Evolutionary conservation across 2,888 invertebrate genomes (phyloP).

Genomic region (Biston stratarius): DNA sequence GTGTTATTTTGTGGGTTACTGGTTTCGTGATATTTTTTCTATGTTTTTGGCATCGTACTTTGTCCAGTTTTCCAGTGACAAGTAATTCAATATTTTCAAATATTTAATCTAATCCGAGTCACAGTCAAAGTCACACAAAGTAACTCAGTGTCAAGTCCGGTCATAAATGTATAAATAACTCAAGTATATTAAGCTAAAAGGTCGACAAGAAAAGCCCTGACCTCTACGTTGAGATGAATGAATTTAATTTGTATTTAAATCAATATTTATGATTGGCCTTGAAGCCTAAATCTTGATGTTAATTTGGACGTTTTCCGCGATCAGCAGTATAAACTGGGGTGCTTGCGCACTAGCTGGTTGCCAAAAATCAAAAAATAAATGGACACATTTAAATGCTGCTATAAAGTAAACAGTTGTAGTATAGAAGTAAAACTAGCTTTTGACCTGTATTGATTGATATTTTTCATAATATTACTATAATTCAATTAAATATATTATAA

Average conservation of each 20-base stretch:
- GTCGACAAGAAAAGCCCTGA: conserved; percentile 32
- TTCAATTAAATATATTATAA: too few relatives aligned
- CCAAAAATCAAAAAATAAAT: not conserved
- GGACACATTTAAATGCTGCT: not conserved
- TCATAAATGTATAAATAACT: conserved; percentile 15
- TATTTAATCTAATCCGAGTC: too few relatives aligned
- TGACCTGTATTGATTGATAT: too few relatives aligned
- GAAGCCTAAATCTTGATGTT: conserved; percentile 23
- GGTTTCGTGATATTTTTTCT: too few relatives aligned
- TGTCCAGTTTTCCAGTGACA: too few relatives aligned
- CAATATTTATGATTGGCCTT: conserved; percentile 36
- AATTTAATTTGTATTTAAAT: conserved; percentile 43
- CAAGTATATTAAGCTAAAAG: conserved; percentile 21
- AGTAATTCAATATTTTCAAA: too few relatives aligned
- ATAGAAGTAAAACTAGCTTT: too few relatives aligned
- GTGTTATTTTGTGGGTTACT: not conserved
- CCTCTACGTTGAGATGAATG: conserved; percentile 40
- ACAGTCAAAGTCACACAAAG: too few relatives aligned
- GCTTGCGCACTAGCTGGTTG: not conserved
- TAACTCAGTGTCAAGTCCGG: too few relatives aligned
- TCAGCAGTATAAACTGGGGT: conserved; percentile 17
- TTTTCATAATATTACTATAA: too few relatives aligned
- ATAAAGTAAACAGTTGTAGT: too few relatives aligned
- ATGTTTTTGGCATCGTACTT: not conserved
- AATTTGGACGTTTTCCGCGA: conserved; percentile 30